Percentiles rank a stretch among this genome's conserved stretches.
phyloP scores from a whole-genome alignment of 2,888 invertebrate species.

The Hirtodrosophila trivittata region DNA sequence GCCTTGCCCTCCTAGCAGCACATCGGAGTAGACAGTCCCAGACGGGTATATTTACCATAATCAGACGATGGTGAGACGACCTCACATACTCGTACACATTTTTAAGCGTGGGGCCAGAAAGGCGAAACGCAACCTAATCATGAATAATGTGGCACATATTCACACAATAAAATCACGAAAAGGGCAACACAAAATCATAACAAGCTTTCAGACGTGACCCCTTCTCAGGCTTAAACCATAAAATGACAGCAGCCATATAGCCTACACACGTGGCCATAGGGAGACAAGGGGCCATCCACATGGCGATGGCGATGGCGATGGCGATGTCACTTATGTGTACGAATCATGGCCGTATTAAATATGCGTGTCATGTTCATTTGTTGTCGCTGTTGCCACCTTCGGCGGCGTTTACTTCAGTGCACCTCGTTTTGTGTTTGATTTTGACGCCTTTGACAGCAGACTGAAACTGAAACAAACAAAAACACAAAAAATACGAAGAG shows the following conservation, averaged over 20 bases:
- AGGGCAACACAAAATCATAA: conserved; percentile 61
- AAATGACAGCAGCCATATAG: no score
- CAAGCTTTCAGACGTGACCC: conserved; percentile 60
- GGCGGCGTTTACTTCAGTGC: conserved; percentile 42
- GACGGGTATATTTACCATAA: background rate
- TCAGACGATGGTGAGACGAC: conserved; percentile 7
- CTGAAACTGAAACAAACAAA: conserved; percentile 27
- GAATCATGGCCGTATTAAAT: conserved; percentile 54
- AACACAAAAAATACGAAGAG: conserved; percentile 1
- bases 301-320: background rate
- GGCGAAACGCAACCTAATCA: conserved; percentile 70
- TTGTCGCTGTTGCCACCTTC: conserved; percentile 67
- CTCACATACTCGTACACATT: conserved; percentile 17
- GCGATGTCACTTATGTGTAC: conserved; percentile 3
- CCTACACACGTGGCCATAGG: background rate
- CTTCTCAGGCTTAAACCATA: conserved; percentile 6
- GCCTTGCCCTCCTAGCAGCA: background rate
- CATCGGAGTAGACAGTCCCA: background rate
- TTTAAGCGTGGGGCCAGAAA: conserved; percentile 35
- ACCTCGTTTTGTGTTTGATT: conserved; percentile 34
- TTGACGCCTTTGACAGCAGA: conserved; percentile 40
- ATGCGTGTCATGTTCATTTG: conserved; percentile 77
- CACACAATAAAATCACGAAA: conserved; percentile 64
- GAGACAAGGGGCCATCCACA: no score
- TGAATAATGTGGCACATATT: conserved; percentile 77